Base-by-base conservation (phyloP, 2,797 vertebrate genomes). In the Sebastes ruberrimus region DNA sequence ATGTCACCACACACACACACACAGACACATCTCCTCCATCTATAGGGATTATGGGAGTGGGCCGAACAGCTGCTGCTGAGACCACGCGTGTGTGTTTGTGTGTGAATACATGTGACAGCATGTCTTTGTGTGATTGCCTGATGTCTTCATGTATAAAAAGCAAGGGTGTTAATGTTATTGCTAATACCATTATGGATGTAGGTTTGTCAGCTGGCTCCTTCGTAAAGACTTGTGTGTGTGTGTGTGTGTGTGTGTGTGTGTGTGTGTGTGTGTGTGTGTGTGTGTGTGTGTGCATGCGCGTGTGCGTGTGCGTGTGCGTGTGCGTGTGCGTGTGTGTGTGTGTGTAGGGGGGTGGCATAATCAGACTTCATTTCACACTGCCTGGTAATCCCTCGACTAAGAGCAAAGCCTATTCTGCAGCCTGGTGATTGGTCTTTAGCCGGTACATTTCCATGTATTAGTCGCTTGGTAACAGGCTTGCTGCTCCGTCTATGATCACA, bases 341-440 rank as follows among this genome's bases (percentile, higher is more conserved):
- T 2, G 32, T 5, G 13, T 2, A 2, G 10, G 0, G 38, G 56
- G 79, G 66, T 18, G 74, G 80, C 32, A 83, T 92, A 93, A 93
- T 93, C 90, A 91, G 86, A 93, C 88, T 88, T 92, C 84, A 92
- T 91, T 94, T 94, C 91, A 92, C 92, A 91, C 92, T 86, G 81
- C 69, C 78, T 92, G 84, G 25, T 94, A 93, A 94, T 92, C 91
- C 88, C 68, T 86, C 35, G 8, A 84, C 86, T 73, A 71, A 84
- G 76, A 89, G 85, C 66, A 89, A 86, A 93, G 88, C 86, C 86
- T 82, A 82, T 91, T 91, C 85, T 87, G 88, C 76, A 77, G 82
- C 71, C 80, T 49, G 66, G 63, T 90, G 89, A 91, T 92, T 92
- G 90, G 87, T 92, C 80, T 91, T 91, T 86, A 88, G 84, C 74